phyloP scores from a whole-genome alignment of 2,113 vertebrate species.

The Ochotona curzoniae region DNA sequence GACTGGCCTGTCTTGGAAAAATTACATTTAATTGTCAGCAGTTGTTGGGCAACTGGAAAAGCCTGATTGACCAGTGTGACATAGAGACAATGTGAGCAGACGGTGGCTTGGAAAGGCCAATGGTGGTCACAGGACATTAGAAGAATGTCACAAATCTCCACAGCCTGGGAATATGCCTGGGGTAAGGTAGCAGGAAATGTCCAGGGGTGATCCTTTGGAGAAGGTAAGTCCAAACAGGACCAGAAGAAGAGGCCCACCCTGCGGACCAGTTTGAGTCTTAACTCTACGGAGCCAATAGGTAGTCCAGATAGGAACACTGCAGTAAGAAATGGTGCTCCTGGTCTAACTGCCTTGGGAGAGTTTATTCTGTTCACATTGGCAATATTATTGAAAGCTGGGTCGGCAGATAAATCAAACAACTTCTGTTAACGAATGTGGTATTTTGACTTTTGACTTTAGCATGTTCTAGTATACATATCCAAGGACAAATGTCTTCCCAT shows the following conservation, averaged over 20 bases:
- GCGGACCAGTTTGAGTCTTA: background rate
- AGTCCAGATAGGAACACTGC: background rate
- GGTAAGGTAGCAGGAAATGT: background rate
- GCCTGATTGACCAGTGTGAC: no score
- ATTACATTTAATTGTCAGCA: no score
- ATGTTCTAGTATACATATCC: no score
- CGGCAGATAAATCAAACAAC: no score
- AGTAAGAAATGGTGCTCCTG: background rate
- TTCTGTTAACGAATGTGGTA: no score
- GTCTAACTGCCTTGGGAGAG: background rate
- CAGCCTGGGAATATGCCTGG: background rate
- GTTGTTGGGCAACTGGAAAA: no score
- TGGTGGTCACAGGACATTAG: background rate
- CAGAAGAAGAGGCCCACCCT: background rate
- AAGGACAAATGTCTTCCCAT: no score
- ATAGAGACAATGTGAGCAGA: background rate
- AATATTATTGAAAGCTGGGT: background rate
- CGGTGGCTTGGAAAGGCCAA: background rate
- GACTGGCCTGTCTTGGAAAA: no score
- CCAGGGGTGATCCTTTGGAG: background rate
- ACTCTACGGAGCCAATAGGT: background rate
- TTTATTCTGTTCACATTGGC: background rate
- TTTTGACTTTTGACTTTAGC: no score
- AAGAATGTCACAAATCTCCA: background rate
- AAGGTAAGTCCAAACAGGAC: background rate